Conservation (phyloP, 2,888 invertebrate species). For the Serripes groenlandicus region DNA sequence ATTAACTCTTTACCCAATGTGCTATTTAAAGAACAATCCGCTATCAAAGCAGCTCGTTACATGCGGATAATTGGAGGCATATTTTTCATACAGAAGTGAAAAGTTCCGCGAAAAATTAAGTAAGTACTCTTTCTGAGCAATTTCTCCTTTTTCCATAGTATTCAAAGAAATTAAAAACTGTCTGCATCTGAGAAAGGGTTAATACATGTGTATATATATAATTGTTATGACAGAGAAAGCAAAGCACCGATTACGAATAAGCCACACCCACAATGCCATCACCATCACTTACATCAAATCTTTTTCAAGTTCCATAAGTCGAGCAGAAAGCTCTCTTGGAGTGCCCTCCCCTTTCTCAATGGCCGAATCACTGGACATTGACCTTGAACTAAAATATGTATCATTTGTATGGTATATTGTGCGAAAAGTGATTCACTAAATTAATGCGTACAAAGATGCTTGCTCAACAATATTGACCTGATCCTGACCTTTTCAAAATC, state of each 20-base stretch:
- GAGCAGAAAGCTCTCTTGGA: constrained; percentile 70
- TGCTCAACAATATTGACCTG: no score
- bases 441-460: no score
- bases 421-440: no score
- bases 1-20: no score
- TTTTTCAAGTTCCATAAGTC: constrained; percentile 83
- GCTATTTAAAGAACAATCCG: no score
- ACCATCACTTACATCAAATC: constrained; percentile 84
- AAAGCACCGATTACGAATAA: neutral
- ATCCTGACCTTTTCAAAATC: no score
- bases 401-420: no score
- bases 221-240: no score
- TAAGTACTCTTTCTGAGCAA: neutral
- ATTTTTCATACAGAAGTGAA: no score
- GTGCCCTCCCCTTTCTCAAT: constrained; percentile 78
- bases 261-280: neutral
- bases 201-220: neutral
- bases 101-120: neutral
- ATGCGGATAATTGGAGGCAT: no score
- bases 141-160: neutral
- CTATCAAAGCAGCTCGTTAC: no score
- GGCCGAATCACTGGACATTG: constrained; percentile 84
- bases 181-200: neutral
- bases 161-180: neutral
- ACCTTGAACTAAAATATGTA: constrained; percentile 71